A percentile compares a stretch with the other conserved stretches of the same genome.
These are phyloP conservation scores for Hirundichthys speculiger DNA, from an alignment of 2,113 vertebrate genomes.

Conservation along the genomic window DNA sequence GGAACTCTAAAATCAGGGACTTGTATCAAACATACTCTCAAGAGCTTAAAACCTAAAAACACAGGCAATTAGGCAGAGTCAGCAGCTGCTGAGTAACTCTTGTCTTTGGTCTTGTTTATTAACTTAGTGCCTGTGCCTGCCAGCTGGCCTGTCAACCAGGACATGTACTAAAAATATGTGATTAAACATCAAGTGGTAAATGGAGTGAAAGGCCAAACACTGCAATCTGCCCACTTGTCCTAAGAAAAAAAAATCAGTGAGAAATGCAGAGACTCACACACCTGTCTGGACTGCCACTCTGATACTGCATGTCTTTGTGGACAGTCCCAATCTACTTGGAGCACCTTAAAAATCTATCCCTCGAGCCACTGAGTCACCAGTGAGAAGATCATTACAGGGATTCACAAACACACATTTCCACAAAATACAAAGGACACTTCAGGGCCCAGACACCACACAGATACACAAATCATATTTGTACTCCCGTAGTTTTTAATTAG, in stretches of 20 bases:
- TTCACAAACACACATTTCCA: background rate
- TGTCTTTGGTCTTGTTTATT: constrained; percentile 31
- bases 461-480: constrained; percentile 4
- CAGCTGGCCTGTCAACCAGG: constrained; percentile 32
- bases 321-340: constrained; percentile 13
- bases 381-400: background rate
- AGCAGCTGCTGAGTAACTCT: constrained; percentile 20
- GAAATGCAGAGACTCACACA: constrained; percentile 37
- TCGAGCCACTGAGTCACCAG: background rate
- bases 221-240: constrained; percentile 60
- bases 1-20: constrained; percentile 5
- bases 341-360: background rate
- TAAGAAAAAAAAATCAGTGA: constrained; percentile 38
- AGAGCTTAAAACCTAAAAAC: background rate
- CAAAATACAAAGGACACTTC: background rate
- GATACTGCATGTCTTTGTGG: constrained; percentile 34
- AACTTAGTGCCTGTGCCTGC: constrained; percentile 34
- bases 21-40: constrained; percentile 3
- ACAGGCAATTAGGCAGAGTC: background rate
- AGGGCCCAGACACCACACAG: background rate
- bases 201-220: constrained; percentile 78
- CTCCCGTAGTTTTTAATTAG: constrained; percentile 26
- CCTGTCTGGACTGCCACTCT: constrained; percentile 37
- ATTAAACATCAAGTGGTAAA: constrained; percentile 71
- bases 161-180: constrained; percentile 54